These are phyloP conservation scores for Calypte anna DNA, from an alignment of 2,113 vertebrate species.

Conservation along the genomic window DNA sequence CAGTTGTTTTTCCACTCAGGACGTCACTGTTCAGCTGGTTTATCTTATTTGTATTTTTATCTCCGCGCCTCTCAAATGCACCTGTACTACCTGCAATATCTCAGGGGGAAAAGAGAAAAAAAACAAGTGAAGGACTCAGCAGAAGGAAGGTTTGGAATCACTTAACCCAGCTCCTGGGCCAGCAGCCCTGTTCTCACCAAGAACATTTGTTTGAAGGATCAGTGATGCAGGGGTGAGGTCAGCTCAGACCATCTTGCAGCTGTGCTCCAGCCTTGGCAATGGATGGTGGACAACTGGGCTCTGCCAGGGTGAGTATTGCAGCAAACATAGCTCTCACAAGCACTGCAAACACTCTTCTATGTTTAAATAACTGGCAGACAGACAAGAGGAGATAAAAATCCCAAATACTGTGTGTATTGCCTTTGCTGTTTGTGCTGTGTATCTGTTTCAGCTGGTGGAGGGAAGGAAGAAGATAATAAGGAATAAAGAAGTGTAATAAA, in stretches of 20 bases:
- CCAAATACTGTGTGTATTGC: not conserved
- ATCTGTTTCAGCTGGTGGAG: not conserved
- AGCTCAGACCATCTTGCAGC: not conserved
- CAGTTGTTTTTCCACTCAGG: conserved; percentile 46
- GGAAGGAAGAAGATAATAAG: conserved; percentile 31
- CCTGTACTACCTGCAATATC: not conserved
- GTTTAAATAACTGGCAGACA: not conserved
- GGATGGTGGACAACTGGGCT: not conserved
- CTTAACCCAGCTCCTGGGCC: not conserved
- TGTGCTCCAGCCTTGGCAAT: not conserved
- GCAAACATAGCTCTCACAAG: not conserved
- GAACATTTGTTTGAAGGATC: not conserved
- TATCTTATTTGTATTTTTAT: conserved; percentile 50
- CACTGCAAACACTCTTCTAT: not conserved
- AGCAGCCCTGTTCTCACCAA: not conserved
- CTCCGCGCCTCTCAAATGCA: conserved; percentile 32
- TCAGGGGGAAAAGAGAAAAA: not conserved
- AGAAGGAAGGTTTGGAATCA: not conserved
- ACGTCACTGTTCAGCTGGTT: not conserved
- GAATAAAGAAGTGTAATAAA: conserved; percentile 27
- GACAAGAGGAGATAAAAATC: not conserved
- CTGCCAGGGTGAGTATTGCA: accelerated
- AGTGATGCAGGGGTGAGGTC: not conserved
- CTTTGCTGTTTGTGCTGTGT: not conserved
- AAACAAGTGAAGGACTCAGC: not conserved